Percentiles rank a stretch among this genome's conserved stretches.
Evolutionary conservation across 2,888 invertebrate genomes (phyloP).

Genomic region (Rhagonycha fulva): DNA sequence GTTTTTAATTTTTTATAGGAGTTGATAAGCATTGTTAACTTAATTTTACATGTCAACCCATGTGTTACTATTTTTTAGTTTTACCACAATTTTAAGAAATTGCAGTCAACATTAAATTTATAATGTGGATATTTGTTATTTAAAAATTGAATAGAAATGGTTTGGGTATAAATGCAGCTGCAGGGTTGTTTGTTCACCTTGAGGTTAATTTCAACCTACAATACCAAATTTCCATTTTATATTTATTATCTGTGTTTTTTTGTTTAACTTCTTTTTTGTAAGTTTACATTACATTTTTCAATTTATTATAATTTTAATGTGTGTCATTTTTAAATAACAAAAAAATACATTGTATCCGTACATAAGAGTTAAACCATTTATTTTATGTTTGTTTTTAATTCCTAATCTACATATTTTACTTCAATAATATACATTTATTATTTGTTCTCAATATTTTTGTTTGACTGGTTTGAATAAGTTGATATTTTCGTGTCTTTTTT

Average conservation of each 20-base stretch:
- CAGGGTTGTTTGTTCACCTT: conserved; percentile 31
- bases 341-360: neutral
- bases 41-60: conserved; percentile 14
- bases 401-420: neutral
- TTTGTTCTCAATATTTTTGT: neutral
- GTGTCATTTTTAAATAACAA: neutral
- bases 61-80: conserved; percentile 12
- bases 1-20: conserved; percentile 18
- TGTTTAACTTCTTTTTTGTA: neutral
- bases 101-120: conserved; percentile 36
- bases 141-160: conserved; percentile 26
- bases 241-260: conserved; percentile 22
- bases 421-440: neutral
- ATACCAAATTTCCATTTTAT: conserved; percentile 38
- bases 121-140: neutral
- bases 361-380: neutral
- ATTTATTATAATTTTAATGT: neutral
- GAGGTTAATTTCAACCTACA: conserved; percentile 36
- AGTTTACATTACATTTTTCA: neutral
- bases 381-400: neutral
- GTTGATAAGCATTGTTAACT: conserved; percentile 22
- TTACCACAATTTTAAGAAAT: conserved; percentile 47
- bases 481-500: neutral
- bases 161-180: conserved; percentile 43
- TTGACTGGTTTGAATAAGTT: neutral